Evolutionary conservation across 2,113 vertebrate genomes (phyloP), one percentile per base, ranked within the genome.

Genomic region (Bombycilla garrulus): DNA sequence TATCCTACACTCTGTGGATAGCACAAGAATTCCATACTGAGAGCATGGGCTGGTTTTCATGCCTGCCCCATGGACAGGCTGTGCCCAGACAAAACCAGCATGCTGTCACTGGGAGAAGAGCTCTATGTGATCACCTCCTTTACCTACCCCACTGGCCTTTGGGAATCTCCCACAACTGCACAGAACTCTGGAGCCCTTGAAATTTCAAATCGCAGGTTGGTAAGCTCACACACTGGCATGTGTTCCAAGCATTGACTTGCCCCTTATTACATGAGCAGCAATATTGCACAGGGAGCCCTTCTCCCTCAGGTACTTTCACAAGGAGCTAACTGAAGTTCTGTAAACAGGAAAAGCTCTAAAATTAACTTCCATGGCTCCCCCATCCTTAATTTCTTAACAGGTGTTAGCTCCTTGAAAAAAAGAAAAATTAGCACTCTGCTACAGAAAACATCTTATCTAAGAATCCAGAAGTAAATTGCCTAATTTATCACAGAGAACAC

Each of bases 181-280:
- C 60, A 78, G 79, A 79, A 86, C 66, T 45, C 88, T 91, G 93
- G 92, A 94, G 77, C 86, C 93, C 88, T 91, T 79, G 93, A 96
- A 90, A 95, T 95, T 96, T 91, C 92, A 94, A 97, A 96, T 7
- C 80, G 93, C 95, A 97, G 95, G 95, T 93, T 0, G 90, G 90
- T 96, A 96, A 95, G 83, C 81, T 91, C 92, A 95, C 92, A 90
- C 92, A 96, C 7, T 94, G 95, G 95, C 92, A 29, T 57, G 31
- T 76, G 35, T 87, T 82, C 72, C 92, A 92, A 94, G 96, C 96
- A 96, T 86, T 96, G 97, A 96, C 95, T 78, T 94, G 97, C 44
- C 94, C 92, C 74, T 85, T 82, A 94, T 89, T 90, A 96, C 67
- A 25, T 35, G 54, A 70, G 72, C 81, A 81, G 35, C 65, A 79